Evolutionary conservation across 2,888 invertebrate species (phyloP).

Genomic region (Lasioglossum malachurum): DNA sequence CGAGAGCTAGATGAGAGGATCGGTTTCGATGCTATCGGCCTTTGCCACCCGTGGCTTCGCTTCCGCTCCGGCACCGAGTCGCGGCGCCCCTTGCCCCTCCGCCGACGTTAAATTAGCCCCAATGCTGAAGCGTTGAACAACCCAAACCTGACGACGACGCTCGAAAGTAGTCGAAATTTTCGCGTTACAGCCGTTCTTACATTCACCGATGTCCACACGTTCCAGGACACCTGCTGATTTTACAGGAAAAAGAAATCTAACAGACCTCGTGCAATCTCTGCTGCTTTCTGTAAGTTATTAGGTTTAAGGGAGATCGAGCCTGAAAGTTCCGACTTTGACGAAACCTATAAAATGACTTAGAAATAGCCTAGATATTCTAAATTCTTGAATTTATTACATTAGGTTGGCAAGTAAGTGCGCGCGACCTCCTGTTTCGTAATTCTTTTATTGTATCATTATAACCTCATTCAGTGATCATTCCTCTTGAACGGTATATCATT

Average conservation of each 20-base stretch:
- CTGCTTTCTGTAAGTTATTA: not conserved
- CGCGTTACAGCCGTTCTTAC: not conserved
- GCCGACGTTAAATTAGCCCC: slow-evolving; percentile 51
- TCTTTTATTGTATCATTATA: too few relatives aligned
- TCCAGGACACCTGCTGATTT: not conserved
- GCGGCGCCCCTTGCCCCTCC: slow-evolving; percentile 27
- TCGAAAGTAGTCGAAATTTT: slow-evolving; percentile 33
- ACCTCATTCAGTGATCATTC: too few relatives aligned
- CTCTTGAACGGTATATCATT: too few relatives aligned
- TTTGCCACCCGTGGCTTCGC: slow-evolving; percentile 80
- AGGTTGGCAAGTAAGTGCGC: too few relatives aligned
- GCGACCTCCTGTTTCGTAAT: too few relatives aligned
- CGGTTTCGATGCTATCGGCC: slow-evolving; percentile 79
- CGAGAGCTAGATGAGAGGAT: slow-evolving; percentile 76
- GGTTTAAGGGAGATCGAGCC: not conserved
- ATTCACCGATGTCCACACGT: not conserved
- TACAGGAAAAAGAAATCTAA: not conserved
- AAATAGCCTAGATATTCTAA: too few relatives aligned
- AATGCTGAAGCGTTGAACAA: slow-evolving; percentile 45
- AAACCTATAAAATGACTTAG: too few relatives aligned
- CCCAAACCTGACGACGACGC: slow-evolving; percentile 27
- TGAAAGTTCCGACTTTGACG: too few relatives aligned
- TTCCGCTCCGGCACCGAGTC: slow-evolving; percentile 72
- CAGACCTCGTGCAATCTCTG: not conserved
- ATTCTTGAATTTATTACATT: too few relatives aligned